Base-by-base conservation (phyloP, 2,888 invertebrate genomes). In the Selenia dentaria region DNA sequence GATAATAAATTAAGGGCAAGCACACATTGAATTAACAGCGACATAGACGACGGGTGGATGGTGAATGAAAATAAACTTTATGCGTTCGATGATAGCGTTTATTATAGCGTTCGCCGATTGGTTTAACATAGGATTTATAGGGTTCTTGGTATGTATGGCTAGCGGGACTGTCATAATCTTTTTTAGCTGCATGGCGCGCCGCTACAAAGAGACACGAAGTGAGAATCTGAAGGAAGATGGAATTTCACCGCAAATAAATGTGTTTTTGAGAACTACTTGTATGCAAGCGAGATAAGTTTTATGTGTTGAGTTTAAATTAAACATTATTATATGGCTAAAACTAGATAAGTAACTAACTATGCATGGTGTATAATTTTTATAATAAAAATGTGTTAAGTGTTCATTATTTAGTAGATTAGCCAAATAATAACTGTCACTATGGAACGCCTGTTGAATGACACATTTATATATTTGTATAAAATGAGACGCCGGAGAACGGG, bases 151-250 rank as follows among this genome's bases (percentile, higher is more conserved):
- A 79, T 74, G 69, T 71, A 65, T 69, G 71, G 74, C 68, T 73
- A 64, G 72, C 72, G 77, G 79, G 80, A 77, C 75, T 79, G 87
- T 90, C 89, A 89, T 90, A 89, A 89, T 90, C 85, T 89, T 86
- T 86, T 87, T 86, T 80, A 85, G 77, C 82, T 81, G 81, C 83
- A 83, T 81, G 86, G 82, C 79, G 83, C 74, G 75, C 70, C 64
- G 66, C 73, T 68, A 67, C 75, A 74, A 70, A 73, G 71, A 80
- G 77, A 80, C 76, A 77, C 78, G 77, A 71, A 78, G 69, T 68
- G 70, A 70, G 75, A 80, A 72, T 78, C 71, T 68, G 67, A 60
- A 71, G 77, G 72, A 74, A 73, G 73, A 72, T 74, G 72, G 68
- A 74, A 75, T 73, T 71, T 70, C 69, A 62, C 67, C 66, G 68